Conservation (phyloP, 2,113 vertebrate genomes). For the Myodes glareolus region DNA sequence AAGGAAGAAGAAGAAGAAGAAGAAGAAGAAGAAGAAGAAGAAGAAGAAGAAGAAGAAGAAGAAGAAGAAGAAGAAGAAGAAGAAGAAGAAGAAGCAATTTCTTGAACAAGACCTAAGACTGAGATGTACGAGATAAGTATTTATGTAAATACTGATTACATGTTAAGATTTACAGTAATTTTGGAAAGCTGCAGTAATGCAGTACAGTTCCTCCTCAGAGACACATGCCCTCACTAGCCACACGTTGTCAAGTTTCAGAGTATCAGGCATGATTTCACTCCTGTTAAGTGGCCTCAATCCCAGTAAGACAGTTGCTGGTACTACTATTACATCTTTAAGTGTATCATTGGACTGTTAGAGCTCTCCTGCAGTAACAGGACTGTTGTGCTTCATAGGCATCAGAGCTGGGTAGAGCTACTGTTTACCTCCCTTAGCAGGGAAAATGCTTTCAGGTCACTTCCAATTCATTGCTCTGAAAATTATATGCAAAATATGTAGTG, state of each 20-base stretch:
- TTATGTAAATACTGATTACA: neutral
- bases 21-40: too few relatives aligned
- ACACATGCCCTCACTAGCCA: neutral
- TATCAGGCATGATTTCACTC: neutral
- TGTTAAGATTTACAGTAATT: neutral
- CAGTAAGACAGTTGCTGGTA: neutral
- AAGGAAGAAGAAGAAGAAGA: too few relatives aligned
- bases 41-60: too few relatives aligned
- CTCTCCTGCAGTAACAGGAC: neutral
- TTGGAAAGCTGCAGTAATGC: neutral
- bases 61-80: too few relatives aligned
- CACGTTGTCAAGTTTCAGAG: neutral
- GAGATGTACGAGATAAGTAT: neutral
- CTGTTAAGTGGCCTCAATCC: neutral
- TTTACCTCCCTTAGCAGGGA: neutral
- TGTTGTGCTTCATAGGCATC: neutral
- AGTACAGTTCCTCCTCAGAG: neutral
- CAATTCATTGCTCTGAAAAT: neutral
- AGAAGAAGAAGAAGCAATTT: too few relatives aligned
- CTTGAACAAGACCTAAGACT: neutral
- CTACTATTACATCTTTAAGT: neutral
- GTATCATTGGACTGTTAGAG: neutral
- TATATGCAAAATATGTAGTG: neutral
- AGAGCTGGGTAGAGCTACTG: neutral
- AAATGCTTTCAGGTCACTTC: neutral